Evolutionary conservation across 2,888 invertebrate genomes (phyloP).

Genomic region (Neoitamus cyanurus): DNA sequence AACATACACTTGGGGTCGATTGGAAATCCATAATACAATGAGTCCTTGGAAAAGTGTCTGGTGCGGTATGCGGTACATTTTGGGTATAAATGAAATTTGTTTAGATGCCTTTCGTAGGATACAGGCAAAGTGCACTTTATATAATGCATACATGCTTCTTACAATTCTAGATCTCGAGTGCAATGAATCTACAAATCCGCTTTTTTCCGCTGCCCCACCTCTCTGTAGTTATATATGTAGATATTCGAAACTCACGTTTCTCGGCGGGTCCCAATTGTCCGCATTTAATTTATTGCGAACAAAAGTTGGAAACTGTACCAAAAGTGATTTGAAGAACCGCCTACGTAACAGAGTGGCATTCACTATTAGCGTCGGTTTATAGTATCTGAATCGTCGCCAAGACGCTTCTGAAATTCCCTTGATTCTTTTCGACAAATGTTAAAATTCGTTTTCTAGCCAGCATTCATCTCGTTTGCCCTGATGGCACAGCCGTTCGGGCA

Average conservation of each 20-base stretch:
- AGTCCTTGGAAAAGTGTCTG: neutral
- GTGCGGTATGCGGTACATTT: neutral
- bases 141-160: neutral
- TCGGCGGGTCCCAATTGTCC: neutral
- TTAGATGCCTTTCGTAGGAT: neutral
- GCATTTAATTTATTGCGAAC: neutral
- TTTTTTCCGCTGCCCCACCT: neutral
- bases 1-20: neutral
- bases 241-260: neutral
- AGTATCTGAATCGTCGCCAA: neutral
- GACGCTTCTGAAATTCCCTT: neutral
- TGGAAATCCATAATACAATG: neutral
- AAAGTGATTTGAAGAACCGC: neutral
- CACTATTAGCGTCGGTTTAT: neutral
- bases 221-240: neutral
- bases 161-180: neutral
- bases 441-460: neutral
- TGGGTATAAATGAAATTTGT: neutral
- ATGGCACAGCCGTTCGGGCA: neutral
- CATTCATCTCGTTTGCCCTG: neutral
- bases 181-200: neutral
- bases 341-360: neutral
- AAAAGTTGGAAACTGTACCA: slow-evolving; percentile 5
- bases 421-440: neutral
- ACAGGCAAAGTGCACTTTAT: too few relatives aligned